These are phyloP conservation scores for Branchellion lobata DNA, from an alignment of 2,888 invertebrate species.

Conservation along the genomic window DNA sequence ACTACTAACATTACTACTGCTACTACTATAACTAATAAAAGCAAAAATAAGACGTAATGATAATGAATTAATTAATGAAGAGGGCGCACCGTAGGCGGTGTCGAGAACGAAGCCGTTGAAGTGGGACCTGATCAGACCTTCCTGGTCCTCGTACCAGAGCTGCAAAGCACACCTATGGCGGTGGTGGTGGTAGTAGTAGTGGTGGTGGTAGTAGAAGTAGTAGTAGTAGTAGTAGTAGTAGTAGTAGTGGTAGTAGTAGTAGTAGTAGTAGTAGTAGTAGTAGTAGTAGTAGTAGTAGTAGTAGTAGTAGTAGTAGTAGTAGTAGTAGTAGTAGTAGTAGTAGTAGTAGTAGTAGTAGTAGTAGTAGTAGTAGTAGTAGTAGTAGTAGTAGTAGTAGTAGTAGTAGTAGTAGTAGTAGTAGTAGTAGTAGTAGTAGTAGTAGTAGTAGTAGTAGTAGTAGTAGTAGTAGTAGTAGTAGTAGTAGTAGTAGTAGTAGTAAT, in stretches of 20 bases:
- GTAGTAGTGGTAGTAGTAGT: slow-evolving; percentile 48
- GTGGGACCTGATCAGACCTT: slow-evolving; percentile 30
- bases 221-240: slow-evolving; percentile 48
- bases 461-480: slow-evolving; percentile 9
- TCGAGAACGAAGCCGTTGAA: slow-evolving; percentile 36
- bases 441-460: slow-evolving; percentile 20
- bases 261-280: slow-evolving; percentile 41
- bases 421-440: slow-evolving; percentile 8
- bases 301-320: slow-evolving; percentile 27
- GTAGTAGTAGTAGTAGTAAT: not conserved
- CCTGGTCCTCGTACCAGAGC: slow-evolving; percentile 39
- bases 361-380: not conserved
- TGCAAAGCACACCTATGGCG: slow-evolving; percentile 14
- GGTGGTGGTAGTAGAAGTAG: slow-evolving; percentile 47
- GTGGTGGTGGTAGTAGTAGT: slow-evolving; percentile 42
- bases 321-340: slow-evolving; percentile 33
- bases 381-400: slow-evolving; percentile 20
- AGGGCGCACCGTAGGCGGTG: slow-evolving; percentile 17
- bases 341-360: slow-evolving; percentile 31
- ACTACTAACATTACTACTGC: too few species aligned
- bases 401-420: slow-evolving; percentile 9
- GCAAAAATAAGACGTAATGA: too few species aligned
- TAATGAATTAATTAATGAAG: too few species aligned
- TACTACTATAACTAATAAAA: too few species aligned
- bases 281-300: slow-evolving; percentile 36